Evolutionary conservation across 1,140 invertebrate species (phyloP).

Genomic region (Artemia franciscana): DNA sequence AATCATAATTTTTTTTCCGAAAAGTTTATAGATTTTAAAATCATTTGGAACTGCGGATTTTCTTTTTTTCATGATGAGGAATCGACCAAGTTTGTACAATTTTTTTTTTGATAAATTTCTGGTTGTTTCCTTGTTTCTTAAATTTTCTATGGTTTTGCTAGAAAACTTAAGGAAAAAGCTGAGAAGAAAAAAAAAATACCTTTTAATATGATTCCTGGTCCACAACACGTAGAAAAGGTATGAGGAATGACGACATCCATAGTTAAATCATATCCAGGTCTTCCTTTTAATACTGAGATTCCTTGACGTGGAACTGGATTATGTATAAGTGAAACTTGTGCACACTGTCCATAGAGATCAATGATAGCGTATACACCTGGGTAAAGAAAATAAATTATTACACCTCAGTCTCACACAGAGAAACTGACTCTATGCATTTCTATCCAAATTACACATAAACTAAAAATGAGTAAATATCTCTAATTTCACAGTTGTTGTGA

Average conservation of each 20-base stretch:
- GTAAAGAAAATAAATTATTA: slow-evolving; percentile 12
- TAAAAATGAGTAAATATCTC: no score
- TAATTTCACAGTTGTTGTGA: no score
- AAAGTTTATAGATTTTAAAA: not conserved
- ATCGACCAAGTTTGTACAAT: no score
- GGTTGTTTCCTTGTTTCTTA: no score
- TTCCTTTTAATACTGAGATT: not conserved
- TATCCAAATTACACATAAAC: no score
- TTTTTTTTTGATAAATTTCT: no score
- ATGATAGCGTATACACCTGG: slow-evolving; percentile 69
- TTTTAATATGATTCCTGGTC: not conserved
- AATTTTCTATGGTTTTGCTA: not conserved
- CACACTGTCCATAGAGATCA: slow-evolving; percentile 81
- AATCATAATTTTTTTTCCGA: not conserved
- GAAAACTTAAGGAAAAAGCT: not conserved
- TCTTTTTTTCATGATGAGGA: not conserved
- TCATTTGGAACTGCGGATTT: not conserved
- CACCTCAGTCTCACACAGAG: no score
- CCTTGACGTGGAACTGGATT: slow-evolving; percentile 4
- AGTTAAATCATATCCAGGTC: not conserved
- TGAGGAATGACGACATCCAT: not conserved
- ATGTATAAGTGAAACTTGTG: slow-evolving; percentile 37
- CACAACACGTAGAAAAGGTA: not conserved
- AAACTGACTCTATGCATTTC: no score
- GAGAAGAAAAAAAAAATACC: not conserved